Conservation (phyloP, 2,113 vertebrate species). For the Eurypyga helias region DNA sequence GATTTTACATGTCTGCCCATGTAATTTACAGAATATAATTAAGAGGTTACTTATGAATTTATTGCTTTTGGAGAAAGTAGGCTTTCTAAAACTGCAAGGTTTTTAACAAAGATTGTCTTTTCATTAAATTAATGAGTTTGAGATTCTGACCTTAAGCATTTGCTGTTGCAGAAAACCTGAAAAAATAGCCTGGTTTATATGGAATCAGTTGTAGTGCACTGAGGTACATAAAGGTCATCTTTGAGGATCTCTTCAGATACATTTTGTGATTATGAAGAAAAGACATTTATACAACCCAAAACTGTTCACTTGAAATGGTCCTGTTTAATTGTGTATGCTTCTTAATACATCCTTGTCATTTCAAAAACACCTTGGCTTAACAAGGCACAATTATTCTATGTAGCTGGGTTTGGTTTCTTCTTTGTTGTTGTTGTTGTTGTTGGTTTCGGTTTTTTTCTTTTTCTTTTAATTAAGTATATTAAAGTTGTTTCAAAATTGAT, state of each 20-base stretch:
- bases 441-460: too few species aligned
- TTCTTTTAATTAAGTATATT: background rate
- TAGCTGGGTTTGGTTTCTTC: too few species aligned
- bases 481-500: background rate
- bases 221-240: background rate
- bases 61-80: background rate
- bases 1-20: background rate
- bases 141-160: background rate
- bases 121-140: background rate
- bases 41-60: background rate
- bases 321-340: background rate
- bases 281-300: background rate
- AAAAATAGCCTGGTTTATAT: background rate
- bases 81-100: background rate
- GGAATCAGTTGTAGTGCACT: fast-evolving
- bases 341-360: background rate
- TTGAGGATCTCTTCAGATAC: background rate
- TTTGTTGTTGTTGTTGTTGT: too few species aligned
- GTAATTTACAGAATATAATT: background rate
- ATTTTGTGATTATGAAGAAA: background rate
- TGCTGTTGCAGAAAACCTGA: background rate
- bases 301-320: background rate
- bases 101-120: background rate
- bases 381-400: too few species aligned
- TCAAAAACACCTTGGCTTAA: background rate